Conservation (phyloP, 2,113 vertebrate species). For the Leucopsar rothschildi region DNA sequence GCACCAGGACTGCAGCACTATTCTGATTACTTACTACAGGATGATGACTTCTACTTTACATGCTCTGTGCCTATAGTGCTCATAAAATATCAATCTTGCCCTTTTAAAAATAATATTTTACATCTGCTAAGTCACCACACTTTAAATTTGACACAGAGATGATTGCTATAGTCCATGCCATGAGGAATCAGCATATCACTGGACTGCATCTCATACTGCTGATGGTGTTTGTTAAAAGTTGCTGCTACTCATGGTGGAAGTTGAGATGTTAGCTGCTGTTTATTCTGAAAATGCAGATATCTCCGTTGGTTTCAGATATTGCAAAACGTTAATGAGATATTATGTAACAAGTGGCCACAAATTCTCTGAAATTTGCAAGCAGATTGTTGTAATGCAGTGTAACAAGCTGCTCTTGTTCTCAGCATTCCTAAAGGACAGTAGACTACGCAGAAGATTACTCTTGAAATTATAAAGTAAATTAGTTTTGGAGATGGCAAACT, state of each 20-base stretch:
- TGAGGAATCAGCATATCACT: neutral
- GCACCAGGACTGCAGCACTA: neutral
- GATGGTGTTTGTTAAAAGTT: neutral
- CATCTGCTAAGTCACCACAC: neutral
- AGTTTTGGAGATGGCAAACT: neutral
- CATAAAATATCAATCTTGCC: neutral
- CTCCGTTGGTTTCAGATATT: neutral
- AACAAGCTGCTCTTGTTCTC: constrained; percentile 21
- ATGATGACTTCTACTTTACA: neutral
- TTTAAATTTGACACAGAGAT: neutral
- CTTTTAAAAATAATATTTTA: neutral
- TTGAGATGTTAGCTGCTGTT: neutral
- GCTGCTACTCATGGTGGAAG: neutral
- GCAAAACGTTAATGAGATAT: constrained; percentile 22
- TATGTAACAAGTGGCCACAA: neutral
- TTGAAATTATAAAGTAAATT: neutral
- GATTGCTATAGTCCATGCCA: neutral
- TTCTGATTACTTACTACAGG: neutral
- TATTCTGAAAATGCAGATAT: neutral
- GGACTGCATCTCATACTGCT: neutral
- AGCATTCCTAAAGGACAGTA: neutral
- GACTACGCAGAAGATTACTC: neutral
- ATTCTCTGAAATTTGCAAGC: neutral
- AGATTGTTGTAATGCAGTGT: neutral
- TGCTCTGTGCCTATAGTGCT: neutral